Percentiles rank a stretch among this genome's conserved stretches.
Conservation (phyloP, 2,113 vertebrate species). For the Craseonycteris thonglongyai region DNA sequence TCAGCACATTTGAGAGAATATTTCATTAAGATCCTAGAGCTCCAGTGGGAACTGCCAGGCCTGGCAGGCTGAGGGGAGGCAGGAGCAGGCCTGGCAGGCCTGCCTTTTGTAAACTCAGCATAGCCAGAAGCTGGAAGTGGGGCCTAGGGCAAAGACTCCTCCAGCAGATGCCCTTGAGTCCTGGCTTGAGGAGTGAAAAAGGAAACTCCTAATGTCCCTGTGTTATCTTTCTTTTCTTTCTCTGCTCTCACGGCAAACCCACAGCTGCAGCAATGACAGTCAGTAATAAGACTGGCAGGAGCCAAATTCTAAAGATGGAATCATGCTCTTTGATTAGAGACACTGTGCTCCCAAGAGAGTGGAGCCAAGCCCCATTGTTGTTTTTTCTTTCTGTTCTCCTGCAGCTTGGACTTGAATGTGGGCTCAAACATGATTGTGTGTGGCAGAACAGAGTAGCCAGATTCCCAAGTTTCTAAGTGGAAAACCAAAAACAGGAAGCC, state of each 20-base stretch:
- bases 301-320: not conserved
- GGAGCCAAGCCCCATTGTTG: not conserved
- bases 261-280: fast-evolving
- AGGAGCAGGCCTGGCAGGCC: not conserved
- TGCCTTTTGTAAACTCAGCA: not conserved
- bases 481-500: not conserved
- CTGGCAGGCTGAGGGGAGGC: not conserved
- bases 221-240: not conserved
- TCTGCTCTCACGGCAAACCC: not conserved
- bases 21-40: not conserved
- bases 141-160: not conserved
- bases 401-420: not conserved
- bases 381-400: not conserved
- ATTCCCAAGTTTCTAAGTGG: not conserved
- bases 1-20: not conserved
- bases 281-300: not conserved
- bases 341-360: not conserved
- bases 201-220: not conserved
- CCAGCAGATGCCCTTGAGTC: not conserved
- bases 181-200: not conserved
- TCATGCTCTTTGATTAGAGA: not conserved
- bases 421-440: too few relatives aligned
- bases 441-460: not conserved
- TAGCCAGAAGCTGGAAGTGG: not conserved
- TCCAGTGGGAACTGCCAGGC: not conserved